phyloP scores from a whole-genome alignment of 2,797 vertebrate genomes.

The Alosa sapidissima region DNA sequence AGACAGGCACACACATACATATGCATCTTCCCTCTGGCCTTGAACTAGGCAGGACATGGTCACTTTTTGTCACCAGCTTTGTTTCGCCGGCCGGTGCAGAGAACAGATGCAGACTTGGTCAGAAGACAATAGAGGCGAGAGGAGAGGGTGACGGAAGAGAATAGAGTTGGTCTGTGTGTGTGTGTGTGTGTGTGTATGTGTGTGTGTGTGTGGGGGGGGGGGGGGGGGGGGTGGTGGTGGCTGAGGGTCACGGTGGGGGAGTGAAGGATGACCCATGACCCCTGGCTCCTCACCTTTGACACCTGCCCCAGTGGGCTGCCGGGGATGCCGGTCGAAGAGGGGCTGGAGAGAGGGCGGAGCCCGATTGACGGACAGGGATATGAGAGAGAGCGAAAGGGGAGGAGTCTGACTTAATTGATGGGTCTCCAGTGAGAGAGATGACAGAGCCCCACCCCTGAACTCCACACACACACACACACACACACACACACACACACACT shows the following conservation, averaged over 20 bases:
- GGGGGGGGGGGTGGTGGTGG: not conserved
- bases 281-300: conserved; percentile 57
- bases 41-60: conserved; percentile 25
- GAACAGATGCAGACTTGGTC: conserved; percentile 54
- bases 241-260: conserved; percentile 35
- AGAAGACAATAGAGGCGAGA: conserved; percentile 43
- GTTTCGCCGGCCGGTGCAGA: conserved; percentile 25
- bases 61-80: conserved; percentile 5
- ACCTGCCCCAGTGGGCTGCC: conserved; percentile 38
- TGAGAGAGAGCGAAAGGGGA: conserved; percentile 38
- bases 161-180: not conserved
- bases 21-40: conserved; percentile 31
- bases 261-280: conserved; percentile 53
- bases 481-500: not conserved
- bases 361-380: conserved; percentile 35
- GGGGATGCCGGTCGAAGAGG: conserved; percentile 48
- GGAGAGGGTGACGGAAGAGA: conserved; percentile 31
- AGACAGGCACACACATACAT: not conserved
- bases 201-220: not conserved
- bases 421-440: conserved; percentile 51
- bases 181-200: conserved; percentile 36
- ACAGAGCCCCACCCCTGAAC: not conserved
- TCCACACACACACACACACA: too few species aligned
- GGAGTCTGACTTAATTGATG: conserved; percentile 62
- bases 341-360: conserved; percentile 40